Conservation (phyloP, 2,113 vertebrate species). For the Chlamydotis undulata region DNA sequence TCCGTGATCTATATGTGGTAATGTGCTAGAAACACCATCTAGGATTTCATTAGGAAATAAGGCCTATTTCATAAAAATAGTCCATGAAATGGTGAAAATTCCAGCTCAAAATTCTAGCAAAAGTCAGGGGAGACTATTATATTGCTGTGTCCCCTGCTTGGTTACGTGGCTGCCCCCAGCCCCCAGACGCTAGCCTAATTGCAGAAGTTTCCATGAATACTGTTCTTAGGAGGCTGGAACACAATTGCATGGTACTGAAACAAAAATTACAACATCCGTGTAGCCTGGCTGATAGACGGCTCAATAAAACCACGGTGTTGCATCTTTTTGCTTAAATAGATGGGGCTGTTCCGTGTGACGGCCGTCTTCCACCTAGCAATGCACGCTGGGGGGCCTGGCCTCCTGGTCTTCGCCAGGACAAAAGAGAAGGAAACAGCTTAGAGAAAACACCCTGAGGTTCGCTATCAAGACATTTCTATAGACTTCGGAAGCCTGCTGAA, state of each 20-base stretch:
- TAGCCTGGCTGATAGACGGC: not conserved
- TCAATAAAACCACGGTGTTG: accelerated
- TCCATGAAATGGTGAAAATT: not conserved
- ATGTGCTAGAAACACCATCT: not conserved
- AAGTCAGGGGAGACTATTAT: not conserved
- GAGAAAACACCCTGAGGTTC: not conserved
- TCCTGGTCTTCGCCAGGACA: not conserved
- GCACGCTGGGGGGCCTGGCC: accelerated
- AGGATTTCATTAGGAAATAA: not conserved
- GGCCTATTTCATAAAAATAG: not conserved
- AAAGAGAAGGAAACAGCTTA: not conserved
- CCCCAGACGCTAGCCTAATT: not conserved
- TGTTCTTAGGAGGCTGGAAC: not conserved
- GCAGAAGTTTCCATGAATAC: not conserved
- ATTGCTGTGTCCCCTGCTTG: not conserved
- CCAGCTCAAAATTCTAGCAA: too few relatives aligned
- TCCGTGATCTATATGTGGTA: not conserved
- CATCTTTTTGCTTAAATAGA: not conserved
- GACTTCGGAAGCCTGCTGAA: not conserved
- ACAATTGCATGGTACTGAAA: not conserved
- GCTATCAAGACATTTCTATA: not conserved
- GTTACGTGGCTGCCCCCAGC: too few relatives aligned
- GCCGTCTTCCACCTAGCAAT: not conserved
- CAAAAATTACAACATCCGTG: not conserved
- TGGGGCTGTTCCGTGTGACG: not conserved